Conservation (phyloP, 2,888 invertebrate genomes). For the Sisyra nigra region DNA sequence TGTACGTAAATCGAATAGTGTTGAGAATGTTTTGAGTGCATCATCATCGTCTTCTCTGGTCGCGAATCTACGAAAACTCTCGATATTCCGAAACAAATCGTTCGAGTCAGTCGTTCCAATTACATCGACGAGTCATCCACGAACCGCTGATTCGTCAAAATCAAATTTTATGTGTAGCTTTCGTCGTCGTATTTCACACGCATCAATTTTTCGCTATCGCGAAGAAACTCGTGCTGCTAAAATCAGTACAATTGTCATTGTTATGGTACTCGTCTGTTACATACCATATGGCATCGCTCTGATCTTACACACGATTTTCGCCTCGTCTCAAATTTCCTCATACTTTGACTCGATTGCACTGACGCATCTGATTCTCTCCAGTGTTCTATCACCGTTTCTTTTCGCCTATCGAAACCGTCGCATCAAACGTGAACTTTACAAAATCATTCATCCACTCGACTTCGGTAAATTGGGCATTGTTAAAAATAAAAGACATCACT, state of each 20-base stretch:
- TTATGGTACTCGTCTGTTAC: conserved; percentile 42
- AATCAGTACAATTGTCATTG: conserved; percentile 63
- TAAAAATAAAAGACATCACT: not conserved
- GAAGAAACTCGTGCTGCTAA: conserved; percentile 83
- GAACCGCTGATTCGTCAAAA: conserved; percentile 36
- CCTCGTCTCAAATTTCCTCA: conserved; percentile 16
- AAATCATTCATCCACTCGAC: conserved; percentile 28
- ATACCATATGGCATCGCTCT: conserved; percentile 27
- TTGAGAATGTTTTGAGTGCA: not conserved
- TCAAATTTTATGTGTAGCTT: conserved; percentile 53
- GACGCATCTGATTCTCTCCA: conserved; percentile 41
- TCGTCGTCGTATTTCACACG: conserved; percentile 67
- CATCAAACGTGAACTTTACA: conserved; percentile 37
- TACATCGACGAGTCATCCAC: conserved; percentile 31
- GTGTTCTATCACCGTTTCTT: conserved; percentile 52
- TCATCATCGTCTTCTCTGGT: not conserved
- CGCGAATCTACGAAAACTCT: conserved; percentile 10
- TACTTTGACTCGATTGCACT: conserved; percentile 35
- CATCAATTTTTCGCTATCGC: conserved; percentile 66
- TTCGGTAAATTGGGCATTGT: conserved; percentile 3
- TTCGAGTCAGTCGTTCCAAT: conserved; percentile 18
- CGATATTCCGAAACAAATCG: conserved; percentile 7
- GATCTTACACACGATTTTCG: conserved; percentile 17
- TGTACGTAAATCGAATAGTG: conserved; percentile 1
- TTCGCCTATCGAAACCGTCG: conserved; percentile 61